Conservation (phyloP, 2,888 invertebrate genomes). For the Bellardia pandia region DNA sequence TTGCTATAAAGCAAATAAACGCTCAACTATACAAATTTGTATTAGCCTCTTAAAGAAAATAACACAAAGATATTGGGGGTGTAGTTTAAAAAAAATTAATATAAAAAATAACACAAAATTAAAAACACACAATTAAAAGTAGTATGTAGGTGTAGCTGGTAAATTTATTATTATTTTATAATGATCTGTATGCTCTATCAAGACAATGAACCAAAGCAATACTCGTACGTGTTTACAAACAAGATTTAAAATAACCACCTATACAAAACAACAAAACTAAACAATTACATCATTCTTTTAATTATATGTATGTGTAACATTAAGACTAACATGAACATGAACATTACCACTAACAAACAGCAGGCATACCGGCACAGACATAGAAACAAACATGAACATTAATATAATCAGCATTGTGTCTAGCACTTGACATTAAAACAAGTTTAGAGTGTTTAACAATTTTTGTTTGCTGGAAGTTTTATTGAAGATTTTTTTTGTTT, state of each 20-base stretch:
- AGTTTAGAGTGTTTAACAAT: neutral
- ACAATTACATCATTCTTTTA: constrained; percentile 53
- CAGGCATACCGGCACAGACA: neutral
- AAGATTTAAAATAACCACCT: neutral
- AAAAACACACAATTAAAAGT: constrained; percentile 12
- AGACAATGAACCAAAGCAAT: constrained; percentile 14
- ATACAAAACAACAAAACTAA: neutral
- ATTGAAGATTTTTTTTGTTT: neutral
- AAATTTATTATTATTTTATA: neutral
- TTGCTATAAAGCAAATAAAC: constrained; percentile 11
- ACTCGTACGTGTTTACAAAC: too few relatives aligned
- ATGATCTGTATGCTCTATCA: neutral
- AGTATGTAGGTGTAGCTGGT: constrained; percentile 22
- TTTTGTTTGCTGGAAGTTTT: neutral
- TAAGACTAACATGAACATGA: constrained; percentile 46
- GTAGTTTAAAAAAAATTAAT: constrained; percentile 22
- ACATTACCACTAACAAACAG: neutral
- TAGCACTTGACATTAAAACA: constrained; percentile 66
- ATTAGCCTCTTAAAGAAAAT: neutral
- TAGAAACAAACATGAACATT: constrained; percentile 18
- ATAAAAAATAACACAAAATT: neutral
- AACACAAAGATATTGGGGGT: constrained; percentile 28
- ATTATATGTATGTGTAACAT: constrained; percentile 52
- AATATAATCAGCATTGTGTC: constrained; percentile 41
- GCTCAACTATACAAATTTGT: neutral